phyloP scores from a whole-genome alignment of 30 jellyfish, hydroid and myxozoan genomes.

The Thelohanellus kitauei region DNA sequence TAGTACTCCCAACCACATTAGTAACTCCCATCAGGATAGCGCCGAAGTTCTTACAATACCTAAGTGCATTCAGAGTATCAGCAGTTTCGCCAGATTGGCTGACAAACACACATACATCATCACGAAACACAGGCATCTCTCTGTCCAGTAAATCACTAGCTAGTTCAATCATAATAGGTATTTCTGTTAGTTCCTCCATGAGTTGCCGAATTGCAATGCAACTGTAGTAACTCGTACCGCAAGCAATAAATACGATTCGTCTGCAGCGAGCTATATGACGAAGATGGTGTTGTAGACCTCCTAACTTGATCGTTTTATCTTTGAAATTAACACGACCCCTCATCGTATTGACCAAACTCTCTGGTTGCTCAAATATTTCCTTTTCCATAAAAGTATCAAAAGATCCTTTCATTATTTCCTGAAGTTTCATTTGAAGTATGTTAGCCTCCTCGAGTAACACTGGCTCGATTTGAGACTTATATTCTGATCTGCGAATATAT shows the following conservation, averaged over 20 bases:
- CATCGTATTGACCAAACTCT: constrained; percentile 52
- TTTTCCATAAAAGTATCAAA: constrained; percentile 79
- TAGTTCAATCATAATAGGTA: constrained; percentile 68
- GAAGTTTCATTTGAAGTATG: too few species aligned
- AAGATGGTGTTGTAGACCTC: constrained; percentile 29
- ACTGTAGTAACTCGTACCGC: constrained; percentile 56
- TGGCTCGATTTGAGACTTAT: too few species aligned
- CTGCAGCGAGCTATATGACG: constrained; percentile 37
- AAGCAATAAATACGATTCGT: constrained; percentile 37
- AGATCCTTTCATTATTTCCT: too few species aligned
- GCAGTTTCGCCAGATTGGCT: constrained; percentile 86
- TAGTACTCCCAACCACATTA: constrained; percentile 62
- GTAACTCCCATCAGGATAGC: constrained; percentile 75
- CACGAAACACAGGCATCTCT: constrained; percentile 45
- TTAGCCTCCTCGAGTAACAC: too few species aligned
- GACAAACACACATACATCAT: constrained; percentile 49
- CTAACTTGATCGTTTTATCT: constrained; percentile 14
- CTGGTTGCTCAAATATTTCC: constrained; percentile 97
- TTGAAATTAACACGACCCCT: constrained; percentile 81
- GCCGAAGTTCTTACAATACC: constrained; percentile 65
- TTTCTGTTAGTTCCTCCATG: constrained; percentile 39
- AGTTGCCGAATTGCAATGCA: constrained; percentile 62
- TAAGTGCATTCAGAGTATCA: constrained; percentile 71
- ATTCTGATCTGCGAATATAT: too few species aligned
- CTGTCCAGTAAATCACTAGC: constrained; percentile 81